phyloP scores from a whole-genome alignment of 2,113 vertebrate genomes.

The Xenopus tropicalis region UCB_Xtro_10.0 CM004446.2:10799501-10800000 shows the following conservation, averaged over 20 bases:
- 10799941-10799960: neutral
- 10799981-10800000: too few species aligned
- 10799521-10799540: neutral
- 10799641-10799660: conserved; percentile 36
- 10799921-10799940: neutral
- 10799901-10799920: conserved; percentile 34
- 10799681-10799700: conserved; percentile 41
- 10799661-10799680: conserved; percentile 6
- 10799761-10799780: conserved; percentile 41
- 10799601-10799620: conserved; percentile 22
- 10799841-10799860: conserved; percentile 69
- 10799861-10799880: conserved; percentile 95
- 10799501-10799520: conserved; percentile 13
- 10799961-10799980: too few species aligned
- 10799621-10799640: conserved; percentile 49
- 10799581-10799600: conserved; percentile 41
- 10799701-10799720: conserved; percentile 47
- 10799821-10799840: conserved; percentile 75
- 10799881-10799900: conserved; percentile 89
- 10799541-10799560: conserved; percentile 3
- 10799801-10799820: conserved; percentile 71
- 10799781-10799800: conserved; percentile 52
- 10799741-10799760: conserved; percentile 33
- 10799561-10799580: conserved; percentile 36
- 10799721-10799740: conserved; percentile 49